Percentiles rank a stretch among this genome's conserved stretches.
These are phyloP conservation scores for Anthopleura sola DNA, from an alignment of 64 coral and sea anemone genomes.

Conservation along the genomic window DNA sequence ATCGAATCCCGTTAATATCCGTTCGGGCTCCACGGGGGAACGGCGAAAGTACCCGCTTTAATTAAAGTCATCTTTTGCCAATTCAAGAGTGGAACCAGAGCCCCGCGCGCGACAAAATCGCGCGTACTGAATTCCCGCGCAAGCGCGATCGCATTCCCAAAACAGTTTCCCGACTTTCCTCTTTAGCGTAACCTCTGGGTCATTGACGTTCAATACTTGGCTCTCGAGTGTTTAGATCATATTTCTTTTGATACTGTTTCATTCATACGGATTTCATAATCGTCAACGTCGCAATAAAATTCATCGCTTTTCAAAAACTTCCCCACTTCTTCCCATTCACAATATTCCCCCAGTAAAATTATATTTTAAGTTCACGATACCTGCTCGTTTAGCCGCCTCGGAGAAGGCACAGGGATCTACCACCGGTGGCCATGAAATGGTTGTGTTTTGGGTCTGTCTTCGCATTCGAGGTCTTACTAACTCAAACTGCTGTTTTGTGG, in stretches of 20 bases:
- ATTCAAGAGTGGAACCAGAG: too few species aligned
- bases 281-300: neutral
- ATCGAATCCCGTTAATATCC: too few species aligned
- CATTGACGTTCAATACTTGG: neutral
- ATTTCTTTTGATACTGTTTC: neutral
- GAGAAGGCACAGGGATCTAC: conserved; percentile 30
- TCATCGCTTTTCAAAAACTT: neutral
- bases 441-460: neutral
- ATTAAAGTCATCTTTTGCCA: too few species aligned
- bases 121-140: too few species aligned
- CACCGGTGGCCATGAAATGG: neutral
- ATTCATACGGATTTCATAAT: neutral
- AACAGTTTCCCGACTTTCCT: too few species aligned
- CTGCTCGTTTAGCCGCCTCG: conserved; percentile 10
- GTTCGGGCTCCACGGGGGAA: too few species aligned
- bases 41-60: too few species aligned
- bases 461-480: neutral
- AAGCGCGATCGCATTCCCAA: too few species aligned
- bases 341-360: neutral
- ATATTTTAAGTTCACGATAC: conserved; percentile 2
- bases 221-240: neutral
- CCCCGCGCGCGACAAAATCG: too few species aligned
- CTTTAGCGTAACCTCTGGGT: neutral
- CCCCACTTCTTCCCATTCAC: neutral
- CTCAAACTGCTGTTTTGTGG: neutral